Evolutionary conservation across 2,888 invertebrate species (phyloP).

Genomic region (Helleia helle): DNA sequence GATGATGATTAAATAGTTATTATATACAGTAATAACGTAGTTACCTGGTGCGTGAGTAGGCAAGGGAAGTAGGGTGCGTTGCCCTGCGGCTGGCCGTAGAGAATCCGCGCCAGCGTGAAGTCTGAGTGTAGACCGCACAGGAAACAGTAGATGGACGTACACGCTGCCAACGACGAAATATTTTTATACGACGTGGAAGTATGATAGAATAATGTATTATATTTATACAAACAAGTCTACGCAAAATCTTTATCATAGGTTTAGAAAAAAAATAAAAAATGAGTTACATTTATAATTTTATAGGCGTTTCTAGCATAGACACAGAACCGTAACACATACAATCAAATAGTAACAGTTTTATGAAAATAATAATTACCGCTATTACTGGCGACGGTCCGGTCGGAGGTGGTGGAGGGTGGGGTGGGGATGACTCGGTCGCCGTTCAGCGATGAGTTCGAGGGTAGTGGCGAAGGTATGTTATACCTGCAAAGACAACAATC

Average conservation of each 20-base stretch:
- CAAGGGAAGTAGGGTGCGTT: conserved; percentile 78
- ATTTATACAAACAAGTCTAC: too few relatives aligned
- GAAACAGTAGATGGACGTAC: conserved; percentile 90
- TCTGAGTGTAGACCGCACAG: conserved; percentile 92
- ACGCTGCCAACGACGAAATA: conserved; percentile 73
- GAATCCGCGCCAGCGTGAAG: conserved; percentile 85
- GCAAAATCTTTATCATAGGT: too few relatives aligned
- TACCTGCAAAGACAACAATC: conserved; percentile 5
- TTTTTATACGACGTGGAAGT: too few relatives aligned
- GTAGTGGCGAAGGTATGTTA: conserved; percentile 79
- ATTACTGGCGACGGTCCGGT: conserved; percentile 78
- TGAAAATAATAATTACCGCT: conserved; percentile 50
- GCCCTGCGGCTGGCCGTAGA: conserved; percentile 83
- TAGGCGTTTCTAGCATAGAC: too few relatives aligned
- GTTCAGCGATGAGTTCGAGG: conserved; percentile 74
- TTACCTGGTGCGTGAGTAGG: conserved; percentile 74
- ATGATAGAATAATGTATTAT: too few relatives aligned
- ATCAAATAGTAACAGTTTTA: too few relatives aligned
- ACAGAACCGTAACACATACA: too few relatives aligned
- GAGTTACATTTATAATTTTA: too few relatives aligned
- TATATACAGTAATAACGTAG: neutral
- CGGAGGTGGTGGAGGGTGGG: conserved; percentile 84
- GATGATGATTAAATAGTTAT: too few relatives aligned
- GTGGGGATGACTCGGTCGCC: conserved; percentile 83
- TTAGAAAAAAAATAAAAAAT: too few relatives aligned